Conservation (phyloP, 2,113 vertebrate genomes). For the Urocynchramus pylzowi region DNA sequence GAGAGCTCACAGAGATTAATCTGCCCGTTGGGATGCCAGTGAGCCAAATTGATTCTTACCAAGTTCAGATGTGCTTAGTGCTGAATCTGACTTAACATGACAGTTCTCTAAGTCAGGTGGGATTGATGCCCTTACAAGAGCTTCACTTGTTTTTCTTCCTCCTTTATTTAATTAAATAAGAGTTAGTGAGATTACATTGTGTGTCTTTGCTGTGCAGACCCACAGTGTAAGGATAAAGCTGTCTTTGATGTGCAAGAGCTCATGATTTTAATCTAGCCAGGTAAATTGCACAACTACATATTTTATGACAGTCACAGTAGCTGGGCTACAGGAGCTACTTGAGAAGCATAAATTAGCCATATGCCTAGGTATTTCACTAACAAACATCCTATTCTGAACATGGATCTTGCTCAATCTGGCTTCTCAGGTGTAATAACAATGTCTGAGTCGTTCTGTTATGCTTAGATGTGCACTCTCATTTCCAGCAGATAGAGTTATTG, state of each 20-base stretch:
- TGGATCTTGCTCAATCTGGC: constrained; percentile 25
- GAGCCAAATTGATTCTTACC: neutral
- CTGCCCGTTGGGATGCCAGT: neutral
- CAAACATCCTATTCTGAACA: neutral
- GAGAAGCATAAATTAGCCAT: constrained; percentile 11
- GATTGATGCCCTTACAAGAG: neutral
- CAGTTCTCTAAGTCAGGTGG: neutral
- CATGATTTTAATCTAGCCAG: constrained; percentile 26
- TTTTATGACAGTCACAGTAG: constrained; percentile 28
- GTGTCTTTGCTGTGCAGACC: constrained; percentile 17
- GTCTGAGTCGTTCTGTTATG: neutral
- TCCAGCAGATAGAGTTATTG: neutral
- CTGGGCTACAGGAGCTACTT: neutral
- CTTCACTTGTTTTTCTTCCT: neutral
- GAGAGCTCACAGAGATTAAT: neutral
- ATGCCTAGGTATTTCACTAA: constrained; percentile 19
- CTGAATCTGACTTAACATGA: neutral
- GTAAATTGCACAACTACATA: constrained; percentile 24
- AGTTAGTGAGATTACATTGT: constrained; percentile 21
- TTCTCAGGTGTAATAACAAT: neutral
- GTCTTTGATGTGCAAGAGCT: constrained; percentile 1
- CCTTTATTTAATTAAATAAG: constrained; percentile 30
- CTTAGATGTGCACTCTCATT: neutral
- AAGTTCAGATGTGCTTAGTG: neutral
- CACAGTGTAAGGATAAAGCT: constrained; percentile 8